phyloP scores from a whole-genome alignment of 2,888 invertebrate genomes.

The Yponomeuta evonymella region DNA sequence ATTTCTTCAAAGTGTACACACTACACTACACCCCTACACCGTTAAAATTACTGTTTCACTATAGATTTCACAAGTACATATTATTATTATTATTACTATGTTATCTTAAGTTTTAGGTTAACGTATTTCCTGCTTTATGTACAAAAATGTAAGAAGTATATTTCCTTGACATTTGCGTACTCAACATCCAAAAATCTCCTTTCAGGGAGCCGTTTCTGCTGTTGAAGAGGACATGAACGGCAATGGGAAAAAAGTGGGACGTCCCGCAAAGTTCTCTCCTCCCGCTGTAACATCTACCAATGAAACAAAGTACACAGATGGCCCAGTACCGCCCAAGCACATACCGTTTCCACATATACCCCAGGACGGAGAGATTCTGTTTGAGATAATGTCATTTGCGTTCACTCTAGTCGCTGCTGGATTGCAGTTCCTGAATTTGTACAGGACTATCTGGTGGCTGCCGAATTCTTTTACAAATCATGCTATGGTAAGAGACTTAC shows the following conservation, averaged over 20 bases:
- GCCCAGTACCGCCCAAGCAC: slow-evolving; percentile 82
- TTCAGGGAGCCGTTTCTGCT: slow-evolving; percentile 25
- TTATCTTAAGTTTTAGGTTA: too few species aligned
- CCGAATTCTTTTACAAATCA: slow-evolving; percentile 93
- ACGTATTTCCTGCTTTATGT: too few species aligned
- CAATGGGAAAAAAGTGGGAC: slow-evolving; percentile 41
- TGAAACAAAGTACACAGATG: slow-evolving; percentile 43
- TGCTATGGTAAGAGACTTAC: slow-evolving; percentile 82
- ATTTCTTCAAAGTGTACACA: too few species aligned
- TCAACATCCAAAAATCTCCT: neutral
- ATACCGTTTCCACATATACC: slow-evolving; percentile 88
- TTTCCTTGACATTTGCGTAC: too few species aligned
- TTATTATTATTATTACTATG: too few species aligned
- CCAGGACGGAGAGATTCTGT: slow-evolving; percentile 86
- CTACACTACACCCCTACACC: too few species aligned
- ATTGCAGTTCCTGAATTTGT: slow-evolving; percentile 95
- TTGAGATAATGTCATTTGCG: slow-evolving; percentile 89
- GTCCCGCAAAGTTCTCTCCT: slow-evolving; percentile 36
- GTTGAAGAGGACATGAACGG: slow-evolving; percentile 57
- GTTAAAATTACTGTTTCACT: too few species aligned
- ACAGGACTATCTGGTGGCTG: slow-evolving; percentile 98
- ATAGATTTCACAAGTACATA: too few species aligned
- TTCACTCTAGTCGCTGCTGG: slow-evolving; percentile 87
- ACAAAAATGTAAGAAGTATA: too few species aligned
- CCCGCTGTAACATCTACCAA: slow-evolving; percentile 24